Evolutionary conservation across 2,113 vertebrate genomes (phyloP).

Genomic region (Limnothrissa miodon): DNA sequence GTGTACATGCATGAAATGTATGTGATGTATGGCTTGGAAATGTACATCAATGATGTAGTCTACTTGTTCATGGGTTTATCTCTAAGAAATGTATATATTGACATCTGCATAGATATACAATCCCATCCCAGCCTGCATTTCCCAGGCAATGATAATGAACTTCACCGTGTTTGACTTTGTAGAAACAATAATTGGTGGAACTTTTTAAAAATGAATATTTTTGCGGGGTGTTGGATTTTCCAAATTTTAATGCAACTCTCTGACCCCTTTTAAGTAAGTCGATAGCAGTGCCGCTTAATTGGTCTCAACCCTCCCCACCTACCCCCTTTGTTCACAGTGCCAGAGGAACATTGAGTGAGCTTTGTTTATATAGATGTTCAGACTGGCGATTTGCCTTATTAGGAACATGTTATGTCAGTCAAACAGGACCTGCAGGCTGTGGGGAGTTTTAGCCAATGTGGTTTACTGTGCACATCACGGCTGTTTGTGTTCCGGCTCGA

Average conservation of each 20-base stretch:
- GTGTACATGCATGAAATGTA: neutral
- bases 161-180: neutral
- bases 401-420: conserved; percentile 34
- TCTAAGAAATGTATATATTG: neutral
- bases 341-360: conserved; percentile 18
- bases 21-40: neutral
- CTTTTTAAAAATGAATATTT: neutral
- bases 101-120: neutral
- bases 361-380: conserved; percentile 15
- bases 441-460: conserved; percentile 1
- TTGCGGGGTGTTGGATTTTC: neutral
- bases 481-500: neutral
- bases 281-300: neutral
- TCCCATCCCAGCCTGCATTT: neutral
- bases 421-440: conserved; percentile 18
- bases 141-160: conserved; percentile 9
- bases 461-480: neutral
- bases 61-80: neutral
- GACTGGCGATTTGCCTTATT: conserved; percentile 31
- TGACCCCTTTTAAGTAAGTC: conserved; percentile 14
- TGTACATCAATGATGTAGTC: neutral
- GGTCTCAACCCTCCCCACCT: neutral
- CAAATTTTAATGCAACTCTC: conserved; percentile 1
- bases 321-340: neutral
- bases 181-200: neutral